Percentiles rank a stretch among this genome's conserved stretches.
phyloP scores from a whole-genome alignment of 2,113 vertebrate species.

The Stigmatopora nigra region DNA sequence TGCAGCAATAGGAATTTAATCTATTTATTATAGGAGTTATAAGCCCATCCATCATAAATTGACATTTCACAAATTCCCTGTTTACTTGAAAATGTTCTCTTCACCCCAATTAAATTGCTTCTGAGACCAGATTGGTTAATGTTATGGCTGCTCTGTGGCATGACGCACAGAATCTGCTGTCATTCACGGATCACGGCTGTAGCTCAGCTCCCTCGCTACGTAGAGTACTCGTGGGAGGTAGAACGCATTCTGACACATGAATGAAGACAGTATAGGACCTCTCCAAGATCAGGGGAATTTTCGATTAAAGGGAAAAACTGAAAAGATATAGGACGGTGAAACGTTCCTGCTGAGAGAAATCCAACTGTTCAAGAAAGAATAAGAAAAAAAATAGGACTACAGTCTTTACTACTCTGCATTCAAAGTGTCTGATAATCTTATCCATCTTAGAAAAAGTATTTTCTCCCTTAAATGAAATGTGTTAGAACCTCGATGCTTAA shows the following conservation, averaged over 20 bases:
- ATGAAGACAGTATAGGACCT: slow-evolving; percentile 17
- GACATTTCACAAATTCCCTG: slow-evolving; percentile 20
- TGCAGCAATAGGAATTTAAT: slow-evolving; percentile 3
- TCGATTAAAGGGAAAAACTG: slow-evolving; percentile 23
- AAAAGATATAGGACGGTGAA: slow-evolving; percentile 11
- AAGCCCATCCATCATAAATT: slow-evolving; percentile 10
- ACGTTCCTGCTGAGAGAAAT: slow-evolving; percentile 5
- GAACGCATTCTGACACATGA: slow-evolving; percentile 28
- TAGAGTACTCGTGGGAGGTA: neutral
- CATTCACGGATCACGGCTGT: slow-evolving; percentile 39
- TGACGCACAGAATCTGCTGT: slow-evolving; percentile 35
- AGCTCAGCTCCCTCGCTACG: slow-evolving; percentile 35
- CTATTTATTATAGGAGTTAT: slow-evolving; percentile 12
- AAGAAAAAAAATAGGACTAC: slow-evolving; percentile 25
- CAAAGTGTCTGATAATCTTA: slow-evolving; percentile 27
- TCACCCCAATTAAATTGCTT: slow-evolving; percentile 36
- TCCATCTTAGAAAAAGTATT: neutral
- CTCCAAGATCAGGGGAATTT: slow-evolving; percentile 18
- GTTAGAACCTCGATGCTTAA: neutral
- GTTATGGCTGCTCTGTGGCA: slow-evolving; percentile 45
- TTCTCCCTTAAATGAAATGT: neutral
- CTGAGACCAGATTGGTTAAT: slow-evolving; percentile 33
- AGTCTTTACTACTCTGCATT: slow-evolving; percentile 47
- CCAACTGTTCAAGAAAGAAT: slow-evolving; percentile 15
- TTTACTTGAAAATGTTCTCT: slow-evolving; percentile 21